Base-by-base conservation (phyloP, 2,797 vertebrate genomes). In the Lophius americanus region DNA sequence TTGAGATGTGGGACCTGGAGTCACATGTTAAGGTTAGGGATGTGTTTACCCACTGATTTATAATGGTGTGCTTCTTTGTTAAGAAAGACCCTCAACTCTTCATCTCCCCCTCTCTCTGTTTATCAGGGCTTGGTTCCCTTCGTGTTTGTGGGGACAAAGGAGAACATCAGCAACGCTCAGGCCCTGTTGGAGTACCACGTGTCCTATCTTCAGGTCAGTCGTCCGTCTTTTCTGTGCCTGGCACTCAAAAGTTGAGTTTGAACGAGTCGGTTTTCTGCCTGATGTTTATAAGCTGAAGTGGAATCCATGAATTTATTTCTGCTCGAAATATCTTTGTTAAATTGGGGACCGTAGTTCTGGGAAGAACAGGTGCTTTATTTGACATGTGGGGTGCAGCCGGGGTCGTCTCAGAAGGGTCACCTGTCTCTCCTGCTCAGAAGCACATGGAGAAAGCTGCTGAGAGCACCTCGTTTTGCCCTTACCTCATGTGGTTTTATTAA, bases 91-190 rank as follows among this genome's bases (percentile, higher is more conserved):
- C 65, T 23, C 23, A 23, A 23, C 23, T 23, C 44, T 55, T 38
- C 11, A 60, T 69, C 51, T 48, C 7, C 8, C 41, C 32, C 4
- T 71, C 14, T 70, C 4, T 76, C 12, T 77, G 23, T 32, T 41
- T 7, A 54, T 42, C 81, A 98, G 96, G 96, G 95, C 33, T 94
- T 96, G 96, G 96, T 98, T 72, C 96, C 96, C 2, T 97, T 98
- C 54, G 95, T 96, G 54, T 98, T 98, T 60, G 96, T 98, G 62
- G 96, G 96, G 47, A 98, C 96, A 3, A 96, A 96, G 82, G 96
- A 98, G 87, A 98, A 96, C 82, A 97, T 98, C 87, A 96, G 95
- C 86, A 98, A 97, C 2, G 96, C 96, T 3, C 95, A 96, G 88
- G 96, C 96, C 4, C 93, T 98, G 44, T 62, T 98, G 86, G 96